Percentiles rank a stretch among this genome's conserved stretches.
Evolutionary conservation across 2,113 vertebrate species (phyloP).

Genomic region (Nestor notabilis): DNA sequence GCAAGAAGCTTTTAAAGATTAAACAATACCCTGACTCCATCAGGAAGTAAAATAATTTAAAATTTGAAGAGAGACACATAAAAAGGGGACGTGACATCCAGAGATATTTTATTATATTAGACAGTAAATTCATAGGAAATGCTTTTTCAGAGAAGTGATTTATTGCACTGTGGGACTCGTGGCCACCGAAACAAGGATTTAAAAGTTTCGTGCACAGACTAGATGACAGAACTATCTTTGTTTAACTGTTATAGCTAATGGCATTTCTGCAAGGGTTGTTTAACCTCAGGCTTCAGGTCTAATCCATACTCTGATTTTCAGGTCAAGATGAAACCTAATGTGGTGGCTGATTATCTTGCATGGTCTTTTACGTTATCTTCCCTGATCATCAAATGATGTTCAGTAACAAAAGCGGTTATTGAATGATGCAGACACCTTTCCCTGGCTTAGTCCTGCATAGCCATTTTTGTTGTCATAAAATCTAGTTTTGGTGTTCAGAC

Average conservation of each 20-base stretch:
- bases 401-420: background rate
- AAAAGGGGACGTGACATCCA: constrained; percentile 45
- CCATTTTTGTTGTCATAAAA: background rate
- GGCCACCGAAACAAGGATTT: background rate
- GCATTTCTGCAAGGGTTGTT: background rate
- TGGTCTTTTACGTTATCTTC: background rate
- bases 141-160: constrained; percentile 34
- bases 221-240: background rate
- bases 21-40: background rate
- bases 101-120: constrained; percentile 47
- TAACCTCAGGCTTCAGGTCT: background rate
- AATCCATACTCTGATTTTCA: background rate
- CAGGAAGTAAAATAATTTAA: constrained; percentile 32
- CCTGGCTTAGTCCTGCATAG: background rate
- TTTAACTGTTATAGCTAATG: background rate
- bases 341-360: background rate
- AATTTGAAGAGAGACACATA: background rate
- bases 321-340: background rate
- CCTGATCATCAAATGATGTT: background rate
- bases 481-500: background rate
- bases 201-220: background rate
- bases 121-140: constrained; percentile 44
- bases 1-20: constrained; percentile 26
- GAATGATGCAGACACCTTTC: background rate
- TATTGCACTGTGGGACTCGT: background rate